Evolutionary conservation across 2,797 vertebrate species (phyloP).

Genomic region (Siniperca scherzeri): DNA sequence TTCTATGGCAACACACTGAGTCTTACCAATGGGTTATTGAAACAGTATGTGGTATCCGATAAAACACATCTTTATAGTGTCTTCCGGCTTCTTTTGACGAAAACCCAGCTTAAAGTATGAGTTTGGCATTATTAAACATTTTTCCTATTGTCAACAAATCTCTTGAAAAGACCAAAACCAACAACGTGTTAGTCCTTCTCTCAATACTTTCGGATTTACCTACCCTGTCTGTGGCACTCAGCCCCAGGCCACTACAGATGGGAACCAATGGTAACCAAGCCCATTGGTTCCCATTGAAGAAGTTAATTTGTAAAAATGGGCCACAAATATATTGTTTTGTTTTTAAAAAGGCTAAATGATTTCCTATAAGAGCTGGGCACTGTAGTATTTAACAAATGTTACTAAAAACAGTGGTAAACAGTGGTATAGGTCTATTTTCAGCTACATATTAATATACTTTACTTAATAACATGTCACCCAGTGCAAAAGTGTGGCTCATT

Average conservation of each 20-base stretch:
- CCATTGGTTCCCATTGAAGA: neutral
- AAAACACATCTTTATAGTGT: slow-evolving; percentile 15
- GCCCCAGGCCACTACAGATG: neutral
- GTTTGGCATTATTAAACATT: neutral
- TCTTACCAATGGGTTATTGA: slow-evolving; percentile 21
- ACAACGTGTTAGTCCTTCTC: no score
- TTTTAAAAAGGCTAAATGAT: neutral
- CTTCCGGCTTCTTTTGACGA: neutral
- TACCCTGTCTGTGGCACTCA: neutral
- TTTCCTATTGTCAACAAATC: slow-evolving; percentile 31
- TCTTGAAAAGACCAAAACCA: slow-evolving; percentile 26
- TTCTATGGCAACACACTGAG: neutral
- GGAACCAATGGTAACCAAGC: no score
- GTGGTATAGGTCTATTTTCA: neutral
- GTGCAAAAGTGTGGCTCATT: neutral
- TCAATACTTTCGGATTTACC: no score
- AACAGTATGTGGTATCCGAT: slow-evolving; percentile 30
- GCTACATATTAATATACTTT: neutral
- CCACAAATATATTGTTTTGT: neutral
- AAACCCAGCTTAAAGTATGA: slow-evolving; percentile 4
- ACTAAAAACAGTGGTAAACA: neutral
- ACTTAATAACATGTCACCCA: neutral
- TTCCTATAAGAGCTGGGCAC: neutral
- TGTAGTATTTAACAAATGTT: neutral
- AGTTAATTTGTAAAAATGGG: neutral